Evolutionary conservation across 2,113 vertebrate species (phyloP).

Genomic region (Tautogolabrus adspersus): DNA sequence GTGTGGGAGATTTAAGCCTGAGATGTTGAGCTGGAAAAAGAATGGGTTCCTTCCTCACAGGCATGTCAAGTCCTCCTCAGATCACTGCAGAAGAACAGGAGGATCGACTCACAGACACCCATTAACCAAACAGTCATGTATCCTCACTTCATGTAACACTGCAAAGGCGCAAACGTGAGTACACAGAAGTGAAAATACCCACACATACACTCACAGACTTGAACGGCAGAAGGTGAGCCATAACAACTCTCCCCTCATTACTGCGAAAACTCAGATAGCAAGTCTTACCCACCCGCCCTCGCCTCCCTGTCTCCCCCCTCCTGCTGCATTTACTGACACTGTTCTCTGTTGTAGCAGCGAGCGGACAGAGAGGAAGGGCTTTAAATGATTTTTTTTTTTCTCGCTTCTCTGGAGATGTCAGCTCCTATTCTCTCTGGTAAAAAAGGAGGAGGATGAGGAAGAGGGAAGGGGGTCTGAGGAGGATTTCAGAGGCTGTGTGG

Average conservation of each 20-base stretch:
- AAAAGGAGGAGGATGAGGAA: conserved; percentile 42
- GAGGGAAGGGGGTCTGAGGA: conserved; percentile 49
- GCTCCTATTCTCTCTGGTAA: conserved; percentile 64
- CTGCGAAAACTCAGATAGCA: conserved; percentile 34
- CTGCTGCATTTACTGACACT: conserved; percentile 64
- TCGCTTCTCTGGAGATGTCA: conserved; percentile 68
- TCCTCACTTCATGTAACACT: conserved; percentile 47
- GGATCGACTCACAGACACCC: conserved; percentile 45
- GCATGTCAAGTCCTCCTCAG: conserved; percentile 39
- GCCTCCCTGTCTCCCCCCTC: neutral
- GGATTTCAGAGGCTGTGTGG: conserved; percentile 57
- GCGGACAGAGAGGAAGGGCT: conserved; percentile 65
- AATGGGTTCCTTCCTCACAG: conserved; percentile 30
- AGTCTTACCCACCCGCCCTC: conserved; percentile 25
- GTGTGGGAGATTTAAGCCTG: conserved; percentile 6
- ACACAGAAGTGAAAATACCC: conserved; percentile 40
- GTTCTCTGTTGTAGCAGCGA: conserved; percentile 46
- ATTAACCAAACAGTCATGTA: conserved; percentile 61
- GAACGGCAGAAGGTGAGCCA: conserved; percentile 66
- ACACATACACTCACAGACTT: conserved; percentile 16
- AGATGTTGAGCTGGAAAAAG: conserved; percentile 26
- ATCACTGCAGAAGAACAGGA: conserved; percentile 18
- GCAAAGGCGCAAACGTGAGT: conserved; percentile 50
- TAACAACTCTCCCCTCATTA: conserved; percentile 72
- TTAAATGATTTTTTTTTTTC: conserved; percentile 70